Conservation (phyloP, 2,888 invertebrate genomes). For the Drosophila percnosoma region DNA sequence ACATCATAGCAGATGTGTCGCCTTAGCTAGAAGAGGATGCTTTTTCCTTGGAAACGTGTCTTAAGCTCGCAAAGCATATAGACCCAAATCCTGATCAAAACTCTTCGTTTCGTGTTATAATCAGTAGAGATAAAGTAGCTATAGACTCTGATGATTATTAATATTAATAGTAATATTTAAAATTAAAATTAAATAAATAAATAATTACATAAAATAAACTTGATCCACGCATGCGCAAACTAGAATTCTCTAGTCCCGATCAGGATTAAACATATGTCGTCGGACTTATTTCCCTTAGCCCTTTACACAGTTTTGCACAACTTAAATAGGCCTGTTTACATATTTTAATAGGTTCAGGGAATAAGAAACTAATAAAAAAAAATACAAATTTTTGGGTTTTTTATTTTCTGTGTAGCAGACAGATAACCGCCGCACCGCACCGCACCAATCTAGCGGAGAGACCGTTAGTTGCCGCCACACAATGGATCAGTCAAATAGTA, state of each 20-base stretch:
- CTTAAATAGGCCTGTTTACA: background rate
- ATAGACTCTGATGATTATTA: background rate
- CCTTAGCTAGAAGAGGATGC: background rate
- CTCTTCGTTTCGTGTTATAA: background rate
- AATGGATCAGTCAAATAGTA: slow-evolving; percentile 72
- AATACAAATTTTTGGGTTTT: background rate
- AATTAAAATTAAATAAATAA: too few relatives aligned
- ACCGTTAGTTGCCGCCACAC: slow-evolving; percentile 40
- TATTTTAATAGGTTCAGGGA: background rate
- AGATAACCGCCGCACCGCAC: background rate
- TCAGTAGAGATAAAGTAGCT: background rate
- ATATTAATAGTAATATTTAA: background rate
- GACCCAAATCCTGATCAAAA: background rate
- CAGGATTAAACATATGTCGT: background rate
- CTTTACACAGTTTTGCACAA: background rate
- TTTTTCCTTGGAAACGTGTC: background rate
- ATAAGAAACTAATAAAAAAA: background rate
- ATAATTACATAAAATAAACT: background rate
- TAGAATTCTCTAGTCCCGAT: background rate
- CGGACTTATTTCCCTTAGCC: background rate
- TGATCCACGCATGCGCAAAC: background rate
- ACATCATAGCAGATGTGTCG: background rate
- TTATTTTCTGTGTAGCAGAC: background rate
- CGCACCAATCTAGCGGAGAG: slow-evolving; percentile 6
- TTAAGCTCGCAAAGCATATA: background rate